phyloP scores from a whole-genome alignment of 2,797 vertebrate species.

The Corythornis leucogaster region DNA sequence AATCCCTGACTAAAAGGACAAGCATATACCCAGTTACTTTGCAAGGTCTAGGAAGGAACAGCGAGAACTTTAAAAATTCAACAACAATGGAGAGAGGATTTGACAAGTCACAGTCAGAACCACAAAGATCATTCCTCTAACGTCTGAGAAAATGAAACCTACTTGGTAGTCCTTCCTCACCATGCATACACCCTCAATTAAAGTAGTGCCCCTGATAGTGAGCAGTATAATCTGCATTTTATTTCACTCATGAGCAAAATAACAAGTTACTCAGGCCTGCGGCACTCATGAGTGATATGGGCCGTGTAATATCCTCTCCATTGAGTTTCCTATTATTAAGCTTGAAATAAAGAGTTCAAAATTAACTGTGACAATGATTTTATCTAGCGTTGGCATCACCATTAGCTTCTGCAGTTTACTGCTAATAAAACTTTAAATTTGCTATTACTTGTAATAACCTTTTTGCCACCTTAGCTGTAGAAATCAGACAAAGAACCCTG shows the following conservation, averaged over 20 bases:
- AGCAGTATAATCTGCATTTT: constrained; percentile 85
- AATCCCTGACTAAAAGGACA: not conserved
- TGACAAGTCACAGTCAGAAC: constrained; percentile 42
- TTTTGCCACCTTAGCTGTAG: constrained; percentile 83
- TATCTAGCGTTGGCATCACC: constrained; percentile 81
- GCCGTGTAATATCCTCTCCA: constrained; percentile 87
- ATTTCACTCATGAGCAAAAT: constrained; percentile 87
- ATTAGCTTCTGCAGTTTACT: constrained; percentile 86
- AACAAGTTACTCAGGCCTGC: constrained; percentile 87
- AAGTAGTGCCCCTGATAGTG: constrained; percentile 81
- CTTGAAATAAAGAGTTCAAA: constrained; percentile 88
- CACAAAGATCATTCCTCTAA: constrained; percentile 42
- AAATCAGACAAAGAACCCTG: constrained; percentile 77
- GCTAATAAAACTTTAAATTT: constrained; percentile 88
- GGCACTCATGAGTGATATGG: constrained; percentile 87
- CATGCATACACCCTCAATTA: constrained; percentile 77
- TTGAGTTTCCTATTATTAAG: constrained; percentile 88
- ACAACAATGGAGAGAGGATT: not conserved
- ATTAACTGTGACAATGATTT: constrained; percentile 89
- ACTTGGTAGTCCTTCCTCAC: constrained; percentile 46
- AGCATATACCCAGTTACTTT: not conserved
- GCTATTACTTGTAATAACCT: constrained; percentile 85
- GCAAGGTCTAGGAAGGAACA: not conserved
- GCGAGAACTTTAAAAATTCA: constrained; percentile 23
- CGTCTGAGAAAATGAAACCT: constrained; percentile 65